A percentile compares a stretch with the other conserved stretches of the same genome.
Evolutionary conservation across 1,140 invertebrate genomes (phyloP).

Genomic region (Brachionus sp.): DNA sequence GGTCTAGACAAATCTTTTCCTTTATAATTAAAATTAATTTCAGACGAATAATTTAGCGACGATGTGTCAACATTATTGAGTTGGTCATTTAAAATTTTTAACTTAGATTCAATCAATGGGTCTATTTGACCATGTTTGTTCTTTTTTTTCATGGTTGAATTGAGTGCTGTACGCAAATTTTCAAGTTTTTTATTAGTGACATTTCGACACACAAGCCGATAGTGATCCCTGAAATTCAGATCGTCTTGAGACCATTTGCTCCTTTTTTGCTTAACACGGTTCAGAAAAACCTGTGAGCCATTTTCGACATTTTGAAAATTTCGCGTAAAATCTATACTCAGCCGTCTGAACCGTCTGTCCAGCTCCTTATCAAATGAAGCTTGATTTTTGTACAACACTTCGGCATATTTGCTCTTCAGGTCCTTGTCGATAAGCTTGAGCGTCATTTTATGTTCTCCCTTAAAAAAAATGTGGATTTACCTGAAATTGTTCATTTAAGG

Average conservation of each 20-base stretch:
- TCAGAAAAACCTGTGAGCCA: slow-evolving; percentile 36
- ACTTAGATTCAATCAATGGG: slow-evolving; percentile 23
- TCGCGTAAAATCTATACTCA: background rate
- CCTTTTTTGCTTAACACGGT: slow-evolving; percentile 6
- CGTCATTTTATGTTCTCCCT: slow-evolving; percentile 1
- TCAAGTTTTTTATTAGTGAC: slow-evolving; percentile 37
- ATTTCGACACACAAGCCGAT: slow-evolving; percentile 16
- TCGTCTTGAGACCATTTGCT: slow-evolving; percentile 39
- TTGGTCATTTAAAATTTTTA: slow-evolving; percentile 23
- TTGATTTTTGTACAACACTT: slow-evolving; percentile 43
- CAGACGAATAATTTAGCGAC: background rate
- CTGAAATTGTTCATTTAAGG: background rate
- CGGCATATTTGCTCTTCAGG: slow-evolving; percentile 45
- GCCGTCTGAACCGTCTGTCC: background rate
- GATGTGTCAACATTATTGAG: background rate
- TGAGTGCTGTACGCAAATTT: background rate
- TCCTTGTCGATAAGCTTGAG: slow-evolving; percentile 39
- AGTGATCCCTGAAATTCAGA: background rate
- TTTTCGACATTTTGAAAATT: slow-evolving; percentile 22
- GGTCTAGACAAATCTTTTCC: background rate
- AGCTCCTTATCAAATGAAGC: slow-evolving; percentile 14
- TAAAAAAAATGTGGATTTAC: background rate
- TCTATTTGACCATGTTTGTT: background rate
- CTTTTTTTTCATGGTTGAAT: background rate
- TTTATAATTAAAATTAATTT: slow-evolving; percentile 29